phyloP scores from a whole-genome alignment of 2,113 vertebrate genomes.

The Stigmatopora argus region DNA sequence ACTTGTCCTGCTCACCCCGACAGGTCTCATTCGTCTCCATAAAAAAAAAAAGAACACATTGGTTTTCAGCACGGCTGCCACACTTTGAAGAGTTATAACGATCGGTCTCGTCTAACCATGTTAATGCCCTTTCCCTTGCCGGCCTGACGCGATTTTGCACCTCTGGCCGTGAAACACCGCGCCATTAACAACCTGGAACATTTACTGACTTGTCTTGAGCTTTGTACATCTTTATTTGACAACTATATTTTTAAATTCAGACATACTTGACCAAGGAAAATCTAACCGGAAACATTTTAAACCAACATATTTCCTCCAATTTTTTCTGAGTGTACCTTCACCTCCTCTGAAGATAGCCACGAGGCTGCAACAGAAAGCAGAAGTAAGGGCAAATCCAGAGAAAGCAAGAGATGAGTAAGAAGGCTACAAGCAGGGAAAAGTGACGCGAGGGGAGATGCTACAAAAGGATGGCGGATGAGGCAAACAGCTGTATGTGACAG shows the following conservation, averaged over 20 bases:
- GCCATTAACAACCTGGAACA: background rate
- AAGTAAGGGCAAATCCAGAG: too few relatives aligned
- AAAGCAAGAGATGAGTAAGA: too few relatives aligned
- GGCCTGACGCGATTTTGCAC: background rate
- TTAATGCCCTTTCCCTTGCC: background rate
- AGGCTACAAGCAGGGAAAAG: too few relatives aligned
- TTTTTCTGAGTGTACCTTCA: too few relatives aligned
- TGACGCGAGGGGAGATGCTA: too few relatives aligned
- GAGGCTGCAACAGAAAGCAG: too few relatives aligned
- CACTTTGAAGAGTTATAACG: background rate
- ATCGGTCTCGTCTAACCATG: background rate
- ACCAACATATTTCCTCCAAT: slow-evolving; percentile 4
- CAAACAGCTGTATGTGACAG: slow-evolving; percentile 57
- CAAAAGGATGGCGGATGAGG: slow-evolving; percentile 18
- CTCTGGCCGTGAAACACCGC: background rate
- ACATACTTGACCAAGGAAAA: background rate
- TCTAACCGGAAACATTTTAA: background rate
- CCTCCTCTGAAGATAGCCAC: too few relatives aligned
- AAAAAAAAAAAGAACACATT: background rate
- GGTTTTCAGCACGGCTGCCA: background rate
- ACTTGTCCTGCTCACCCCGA: background rate
- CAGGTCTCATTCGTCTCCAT: background rate
- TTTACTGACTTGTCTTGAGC: background rate
- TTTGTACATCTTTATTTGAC: background rate
- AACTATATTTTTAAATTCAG: slow-evolving; percentile 1